Conservation (phyloP, 1,140 invertebrate species). For the Globodera rostochiensis region DNA sequence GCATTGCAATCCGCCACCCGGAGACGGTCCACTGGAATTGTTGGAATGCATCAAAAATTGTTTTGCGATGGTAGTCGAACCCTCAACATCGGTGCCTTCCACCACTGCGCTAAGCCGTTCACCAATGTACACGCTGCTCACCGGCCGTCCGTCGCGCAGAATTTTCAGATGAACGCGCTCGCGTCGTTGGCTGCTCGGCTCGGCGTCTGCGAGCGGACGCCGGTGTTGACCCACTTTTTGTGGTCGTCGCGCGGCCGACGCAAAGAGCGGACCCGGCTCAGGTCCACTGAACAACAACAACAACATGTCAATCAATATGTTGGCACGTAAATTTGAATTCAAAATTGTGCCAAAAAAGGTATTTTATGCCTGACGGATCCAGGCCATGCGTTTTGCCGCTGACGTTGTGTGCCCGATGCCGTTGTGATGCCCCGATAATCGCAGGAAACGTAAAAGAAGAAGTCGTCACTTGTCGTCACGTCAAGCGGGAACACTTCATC, state of each 20-base stretch:
- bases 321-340: not conserved
- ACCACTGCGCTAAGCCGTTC: constrained; percentile 55
- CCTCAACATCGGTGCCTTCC: constrained; percentile 47
- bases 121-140: constrained; percentile 59
- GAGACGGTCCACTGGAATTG: constrained; percentile 34
- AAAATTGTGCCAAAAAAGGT: not conserved
- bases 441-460: constrained; percentile 55
- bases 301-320: too few relatives aligned
- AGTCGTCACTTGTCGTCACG: constrained; percentile 57
- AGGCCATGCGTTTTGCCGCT: not conserved
- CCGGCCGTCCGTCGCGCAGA: constrained; percentile 48
- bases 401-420: constrained; percentile 1
- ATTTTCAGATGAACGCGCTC: constrained; percentile 48
- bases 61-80: constrained; percentile 25
- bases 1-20: constrained; percentile 55
- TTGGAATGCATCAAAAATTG: not conserved
- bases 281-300: constrained; percentile 39
- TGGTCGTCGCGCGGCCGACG: constrained; percentile 29
- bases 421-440: constrained; percentile 34
- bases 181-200: not conserved
- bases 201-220: not conserved
- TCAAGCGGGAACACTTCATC: constrained; percentile 50
- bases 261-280: constrained; percentile 38
- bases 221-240: constrained; percentile 7
- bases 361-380: constrained; percentile 18